Evolutionary conservation across 2,113 vertebrate genomes (phyloP).

Genomic region (Phocoena sinus): DNA sequence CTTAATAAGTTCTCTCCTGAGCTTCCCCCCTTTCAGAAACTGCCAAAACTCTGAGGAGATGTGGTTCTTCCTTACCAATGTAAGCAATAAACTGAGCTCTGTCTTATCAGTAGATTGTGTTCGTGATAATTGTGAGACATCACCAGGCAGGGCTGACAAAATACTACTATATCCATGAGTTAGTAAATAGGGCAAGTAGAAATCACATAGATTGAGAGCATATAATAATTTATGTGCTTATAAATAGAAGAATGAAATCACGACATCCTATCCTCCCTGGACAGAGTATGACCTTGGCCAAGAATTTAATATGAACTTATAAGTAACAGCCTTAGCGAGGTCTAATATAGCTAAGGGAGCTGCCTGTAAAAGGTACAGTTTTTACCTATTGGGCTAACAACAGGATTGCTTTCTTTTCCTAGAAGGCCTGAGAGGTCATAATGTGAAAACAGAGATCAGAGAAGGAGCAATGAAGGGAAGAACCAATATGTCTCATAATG

Average conservation of each 20-base stretch:
- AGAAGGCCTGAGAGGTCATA: neutral
- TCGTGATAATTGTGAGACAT: neutral
- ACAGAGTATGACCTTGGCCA: neutral
- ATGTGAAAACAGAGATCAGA: neutral
- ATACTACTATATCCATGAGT: neutral
- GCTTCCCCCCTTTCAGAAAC: neutral
- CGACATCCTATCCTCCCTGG: neutral
- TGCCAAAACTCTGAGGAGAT: neutral
- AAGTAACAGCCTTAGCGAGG: neutral
- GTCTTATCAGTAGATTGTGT: neutral
- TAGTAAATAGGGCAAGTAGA: neutral
- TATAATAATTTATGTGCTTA: neutral
- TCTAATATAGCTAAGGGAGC: neutral
- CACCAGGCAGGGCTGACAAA: neutral
- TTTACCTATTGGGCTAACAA: neutral
- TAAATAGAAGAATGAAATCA: neutral
- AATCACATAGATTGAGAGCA: neutral
- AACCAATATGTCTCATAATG: neutral
- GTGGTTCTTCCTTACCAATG: neutral
- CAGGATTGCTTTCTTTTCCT: neutral
- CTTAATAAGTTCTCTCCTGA: neutral
- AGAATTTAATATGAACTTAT: neutral
- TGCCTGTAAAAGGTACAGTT: neutral
- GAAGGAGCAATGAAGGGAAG: neutral
- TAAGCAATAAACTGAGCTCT: neutral